Percentiles rank a stretch among this genome's conserved stretches.
These are phyloP conservation scores for Dorcus parallelipipedus DNA, from an alignment of 2,888 invertebrate species.

Conservation along the genomic window DNA sequence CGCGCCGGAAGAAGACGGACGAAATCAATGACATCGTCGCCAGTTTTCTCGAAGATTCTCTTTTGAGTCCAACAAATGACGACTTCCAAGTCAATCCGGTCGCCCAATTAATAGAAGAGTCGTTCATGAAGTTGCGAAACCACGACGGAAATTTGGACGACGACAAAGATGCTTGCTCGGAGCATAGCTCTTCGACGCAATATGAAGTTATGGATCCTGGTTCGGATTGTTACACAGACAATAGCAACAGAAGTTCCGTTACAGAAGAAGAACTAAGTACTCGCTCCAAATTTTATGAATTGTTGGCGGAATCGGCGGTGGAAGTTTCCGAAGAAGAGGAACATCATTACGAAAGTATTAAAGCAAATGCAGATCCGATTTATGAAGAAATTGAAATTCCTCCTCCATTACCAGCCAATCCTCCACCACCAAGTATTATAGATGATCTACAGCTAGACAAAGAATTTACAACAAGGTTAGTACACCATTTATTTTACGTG, in stretches of 20 bases:
- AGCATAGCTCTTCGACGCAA: constrained; percentile 61
- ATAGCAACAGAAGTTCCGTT: constrained; percentile 47
- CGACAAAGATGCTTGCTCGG: constrained; percentile 48
- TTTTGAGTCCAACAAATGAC: constrained; percentile 60
- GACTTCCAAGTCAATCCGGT: constrained; percentile 47
- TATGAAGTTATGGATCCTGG: constrained; percentile 73
- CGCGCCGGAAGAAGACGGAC: constrained; percentile 30
- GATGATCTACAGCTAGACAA: constrained; percentile 68
- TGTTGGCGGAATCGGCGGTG: constrained; percentile 66
- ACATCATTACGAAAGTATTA: constrained; percentile 72
- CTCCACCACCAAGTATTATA: constrained; percentile 66
- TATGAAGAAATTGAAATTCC: constrained; percentile 78
- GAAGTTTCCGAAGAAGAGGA: constrained; percentile 64
- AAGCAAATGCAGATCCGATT: constrained; percentile 66
- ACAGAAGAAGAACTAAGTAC: constrained; percentile 62
- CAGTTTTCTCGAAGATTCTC: constrained; percentile 62
- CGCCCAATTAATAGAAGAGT: constrained; percentile 64
- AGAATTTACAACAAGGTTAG: constrained; percentile 59
- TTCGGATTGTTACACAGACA: constrained; percentile 71
- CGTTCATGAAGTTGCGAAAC: constrained; percentile 57
- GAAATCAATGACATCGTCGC: constrained; percentile 45
- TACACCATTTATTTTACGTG: too few relatives aligned
- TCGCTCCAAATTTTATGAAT: constrained; percentile 70
- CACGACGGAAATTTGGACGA: constrained; percentile 42
- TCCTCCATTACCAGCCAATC: constrained; percentile 74